Conservation (phyloP, 2,113 vertebrate genomes). For the Dryoscopus gambensis region DNA sequence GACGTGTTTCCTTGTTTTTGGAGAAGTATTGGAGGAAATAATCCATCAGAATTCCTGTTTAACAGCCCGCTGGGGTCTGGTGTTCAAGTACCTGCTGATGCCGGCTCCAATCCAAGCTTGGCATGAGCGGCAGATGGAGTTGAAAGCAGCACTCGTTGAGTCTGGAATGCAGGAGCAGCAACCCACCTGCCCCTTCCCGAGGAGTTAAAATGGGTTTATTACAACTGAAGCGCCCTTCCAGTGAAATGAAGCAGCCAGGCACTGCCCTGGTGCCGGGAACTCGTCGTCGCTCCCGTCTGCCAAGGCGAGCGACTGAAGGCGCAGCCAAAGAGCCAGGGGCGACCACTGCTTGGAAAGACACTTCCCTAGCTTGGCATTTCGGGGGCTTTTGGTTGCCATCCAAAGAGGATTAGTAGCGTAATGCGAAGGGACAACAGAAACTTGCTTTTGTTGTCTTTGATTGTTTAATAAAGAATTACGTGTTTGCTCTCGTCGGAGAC, state of each 20-base stretch:
- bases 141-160: neutral
- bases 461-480: constrained; percentile 43
- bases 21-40: neutral
- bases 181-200: neutral
- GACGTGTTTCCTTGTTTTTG: neutral
- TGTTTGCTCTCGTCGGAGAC: neutral
- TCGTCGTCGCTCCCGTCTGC: neutral
- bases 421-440: constrained; percentile 39
- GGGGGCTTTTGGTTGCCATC: constrained; percentile 21
- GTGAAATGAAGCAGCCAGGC: neutral
- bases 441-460: constrained; percentile 44
- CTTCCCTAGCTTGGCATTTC: constrained; percentile 17
- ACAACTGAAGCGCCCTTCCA: neutral
- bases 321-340: constrained; percentile 58
- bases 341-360: neutral
- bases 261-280: neutral
- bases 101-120: neutral
- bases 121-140: neutral
- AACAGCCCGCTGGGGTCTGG: neutral
- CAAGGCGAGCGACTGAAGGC: neutral
- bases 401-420: constrained; percentile 46
- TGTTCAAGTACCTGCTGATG: neutral
- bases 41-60: neutral
- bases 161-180: neutral
- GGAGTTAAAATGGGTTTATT: neutral